Conservation (phyloP, 2,888 invertebrate genomes). For the Agonopterix alstromeriana region DNA sequence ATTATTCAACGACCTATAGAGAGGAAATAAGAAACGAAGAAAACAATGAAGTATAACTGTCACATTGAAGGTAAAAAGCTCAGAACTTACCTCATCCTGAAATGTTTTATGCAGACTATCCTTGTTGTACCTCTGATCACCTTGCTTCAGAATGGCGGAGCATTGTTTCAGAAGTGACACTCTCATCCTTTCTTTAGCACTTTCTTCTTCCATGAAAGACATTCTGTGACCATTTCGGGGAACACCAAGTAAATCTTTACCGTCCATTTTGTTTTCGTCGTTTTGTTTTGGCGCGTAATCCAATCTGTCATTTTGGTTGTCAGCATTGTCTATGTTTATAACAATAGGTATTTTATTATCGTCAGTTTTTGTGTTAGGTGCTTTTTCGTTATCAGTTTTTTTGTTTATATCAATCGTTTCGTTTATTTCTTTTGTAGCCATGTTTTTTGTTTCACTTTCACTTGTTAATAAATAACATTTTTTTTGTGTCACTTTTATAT, state of each 20-base stretch:
- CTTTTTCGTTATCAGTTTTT: neutral
- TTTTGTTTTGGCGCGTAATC: conserved; percentile 1
- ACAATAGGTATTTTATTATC: conserved; percentile 12
- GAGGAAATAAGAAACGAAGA: too few species aligned
- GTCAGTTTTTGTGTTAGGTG: conserved; percentile 14
- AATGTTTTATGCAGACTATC: conserved; percentile 81
- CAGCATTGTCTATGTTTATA: conserved; percentile 12
- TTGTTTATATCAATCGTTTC: too few species aligned
- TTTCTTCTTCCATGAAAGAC: conserved; percentile 84
- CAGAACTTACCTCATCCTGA: conserved; percentile 79
- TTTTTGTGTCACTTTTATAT: neutral
- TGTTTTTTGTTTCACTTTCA: too few species aligned
- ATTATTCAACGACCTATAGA: too few species aligned
- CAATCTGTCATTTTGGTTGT: neutral
- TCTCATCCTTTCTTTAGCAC: conserved; percentile 78
- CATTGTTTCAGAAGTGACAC: conserved; percentile 79
- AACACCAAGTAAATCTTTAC: conserved; percentile 30
- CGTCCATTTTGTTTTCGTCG: neutral
- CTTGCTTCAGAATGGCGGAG: conserved; percentile 79
- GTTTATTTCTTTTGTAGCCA: too few species aligned
- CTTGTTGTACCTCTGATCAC: conserved; percentile 77
- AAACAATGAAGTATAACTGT: too few species aligned
- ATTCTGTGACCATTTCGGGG: conserved; percentile 54
- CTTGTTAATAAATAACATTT: too few species aligned
- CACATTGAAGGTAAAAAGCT: too few species aligned